Conservation (phyloP, 2,888 invertebrate genomes). For the Athalia cordata region DNA sequence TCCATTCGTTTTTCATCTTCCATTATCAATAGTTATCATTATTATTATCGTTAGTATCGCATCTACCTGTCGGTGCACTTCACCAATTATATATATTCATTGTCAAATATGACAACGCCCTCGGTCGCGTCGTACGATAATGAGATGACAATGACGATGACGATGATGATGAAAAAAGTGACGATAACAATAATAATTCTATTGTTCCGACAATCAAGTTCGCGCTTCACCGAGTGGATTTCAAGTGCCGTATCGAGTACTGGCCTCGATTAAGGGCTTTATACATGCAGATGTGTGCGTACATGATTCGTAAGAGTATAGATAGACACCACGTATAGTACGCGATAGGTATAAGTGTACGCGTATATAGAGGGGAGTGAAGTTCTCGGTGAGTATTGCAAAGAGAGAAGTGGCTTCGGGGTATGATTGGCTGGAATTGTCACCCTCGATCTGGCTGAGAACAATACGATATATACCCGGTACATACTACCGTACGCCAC, state of each 20-base stretch:
- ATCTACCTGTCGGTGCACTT: not conserved
- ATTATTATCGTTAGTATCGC: no score
- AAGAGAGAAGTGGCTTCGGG: constrained; percentile 16
- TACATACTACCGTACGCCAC: constrained; percentile 33
- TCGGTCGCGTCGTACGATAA: not conserved
- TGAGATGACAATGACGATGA: not conserved
- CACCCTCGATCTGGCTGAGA: constrained; percentile 57
- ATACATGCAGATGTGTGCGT: not conserved
- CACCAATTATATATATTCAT: not conserved
- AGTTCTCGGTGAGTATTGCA: not conserved
- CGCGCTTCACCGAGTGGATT: constrained; percentile 34
- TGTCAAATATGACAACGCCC: not conserved
- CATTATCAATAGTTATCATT: no score
- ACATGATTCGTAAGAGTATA: not conserved
- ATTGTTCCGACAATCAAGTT: constrained; percentile 48
- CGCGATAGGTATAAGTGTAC: no score
- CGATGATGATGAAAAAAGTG: not conserved
- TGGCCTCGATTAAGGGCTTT: not conserved
- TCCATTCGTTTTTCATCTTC: no score
- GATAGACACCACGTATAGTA: not conserved
- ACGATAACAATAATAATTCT: constrained; percentile 35
- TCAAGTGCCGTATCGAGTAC: constrained; percentile 29
- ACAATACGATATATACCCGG: constrained; percentile 54
- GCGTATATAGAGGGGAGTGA: not conserved
- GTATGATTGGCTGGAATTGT: constrained; percentile 62